Percentiles rank a stretch among this genome's conserved stretches.
Conservation (phyloP, 2,113 vertebrate species). For the Diphyllodes magnificus region DNA sequence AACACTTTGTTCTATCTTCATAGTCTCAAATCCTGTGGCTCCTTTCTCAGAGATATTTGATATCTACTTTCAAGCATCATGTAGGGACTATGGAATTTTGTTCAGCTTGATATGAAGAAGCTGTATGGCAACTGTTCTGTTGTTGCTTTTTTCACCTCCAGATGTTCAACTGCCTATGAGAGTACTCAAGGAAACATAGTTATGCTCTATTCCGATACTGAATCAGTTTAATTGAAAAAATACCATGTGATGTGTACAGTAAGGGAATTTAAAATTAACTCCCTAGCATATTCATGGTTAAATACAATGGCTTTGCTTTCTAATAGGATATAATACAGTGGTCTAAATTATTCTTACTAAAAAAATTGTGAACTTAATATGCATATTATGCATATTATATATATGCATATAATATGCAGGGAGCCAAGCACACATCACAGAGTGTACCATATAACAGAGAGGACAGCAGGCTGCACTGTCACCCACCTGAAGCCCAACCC, state of each 20-base stretch:
- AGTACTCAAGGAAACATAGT: slow-evolving; percentile 8
- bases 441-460: background rate
- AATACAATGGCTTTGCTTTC: background rate
- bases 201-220: background rate
- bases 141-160: slow-evolving; percentile 24
- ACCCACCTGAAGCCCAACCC: background rate
- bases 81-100: background rate
- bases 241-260: background rate
- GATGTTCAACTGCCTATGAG: slow-evolving; percentile 49
- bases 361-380: background rate
- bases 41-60: background rate
- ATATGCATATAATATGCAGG: too few species aligned
- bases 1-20: background rate
- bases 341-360: background rate
- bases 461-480: background rate
- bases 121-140: background rate
- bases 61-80: background rate
- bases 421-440: background rate
- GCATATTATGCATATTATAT: background rate
- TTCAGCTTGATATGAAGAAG: background rate
- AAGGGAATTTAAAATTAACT: slow-evolving; percentile 30
- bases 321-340: background rate
- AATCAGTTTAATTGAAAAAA: slow-evolving; percentile 51
- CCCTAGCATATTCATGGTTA: background rate
- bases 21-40: background rate